Conservation (phyloP, 2,888 invertebrate species). For the Mongoloraphidia duomilia region DNA sequence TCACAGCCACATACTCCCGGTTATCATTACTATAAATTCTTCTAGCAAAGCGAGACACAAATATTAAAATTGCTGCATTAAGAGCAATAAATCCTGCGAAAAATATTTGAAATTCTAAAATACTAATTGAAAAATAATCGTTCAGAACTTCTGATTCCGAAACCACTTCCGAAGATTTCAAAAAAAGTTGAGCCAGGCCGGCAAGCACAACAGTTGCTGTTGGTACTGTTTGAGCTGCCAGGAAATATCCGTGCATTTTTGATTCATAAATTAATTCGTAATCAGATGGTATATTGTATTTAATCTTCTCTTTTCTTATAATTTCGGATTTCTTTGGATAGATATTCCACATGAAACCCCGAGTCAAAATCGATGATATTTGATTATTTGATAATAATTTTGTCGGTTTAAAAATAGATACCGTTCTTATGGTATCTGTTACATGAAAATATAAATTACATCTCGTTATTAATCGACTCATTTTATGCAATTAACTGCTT, state of each 20-base stretch:
- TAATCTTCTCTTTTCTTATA: conserved; percentile 3
- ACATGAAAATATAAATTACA: too few relatives aligned
- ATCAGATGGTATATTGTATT: conserved; percentile 23
- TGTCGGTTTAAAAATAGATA: not conserved
- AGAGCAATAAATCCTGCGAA: conserved; percentile 16
- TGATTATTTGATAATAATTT: not conserved
- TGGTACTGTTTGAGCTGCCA: conserved; percentile 19
- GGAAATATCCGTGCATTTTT: conserved; percentile 21
- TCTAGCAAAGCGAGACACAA: conserved; percentile 21
- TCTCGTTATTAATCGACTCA: too few relatives aligned
- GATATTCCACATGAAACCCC: not conserved
- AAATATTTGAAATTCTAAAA: conserved; percentile 11
- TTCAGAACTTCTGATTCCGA: too few relatives aligned
- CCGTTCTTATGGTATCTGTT: not conserved
- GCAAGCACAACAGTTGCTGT: conserved; percentile 13
- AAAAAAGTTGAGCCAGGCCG: conserved; percentile 1
- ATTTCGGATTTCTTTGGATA: not conserved
- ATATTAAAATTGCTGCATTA: conserved; percentile 16
- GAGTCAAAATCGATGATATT: not conserved
- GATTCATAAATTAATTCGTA: conserved; percentile 26
- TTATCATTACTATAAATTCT: conserved; percentile 24
- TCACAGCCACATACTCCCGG: conserved; percentile 22
- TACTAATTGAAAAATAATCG: too few relatives aligned
- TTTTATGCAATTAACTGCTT: too few relatives aligned
- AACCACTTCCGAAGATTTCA: too few relatives aligned